These are phyloP conservation scores for Lindbergichthys nudifrons DNA, from an alignment of 2,797 vertebrate species.

Conservation along the genomic window DNA sequence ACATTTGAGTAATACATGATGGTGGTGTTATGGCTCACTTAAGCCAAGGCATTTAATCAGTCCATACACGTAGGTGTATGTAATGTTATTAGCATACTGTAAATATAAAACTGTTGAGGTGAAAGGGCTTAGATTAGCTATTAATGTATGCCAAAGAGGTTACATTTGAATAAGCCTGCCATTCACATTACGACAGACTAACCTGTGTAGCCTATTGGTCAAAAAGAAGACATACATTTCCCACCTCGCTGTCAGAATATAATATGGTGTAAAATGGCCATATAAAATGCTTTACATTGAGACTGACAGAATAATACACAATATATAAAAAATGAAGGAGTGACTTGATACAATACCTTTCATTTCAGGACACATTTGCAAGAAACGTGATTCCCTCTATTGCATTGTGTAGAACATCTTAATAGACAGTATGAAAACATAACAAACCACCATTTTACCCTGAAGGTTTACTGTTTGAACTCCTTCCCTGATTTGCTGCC, in stretches of 20 bases:
- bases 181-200: not conserved
- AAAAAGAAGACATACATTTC: not conserved
- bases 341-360: not conserved
- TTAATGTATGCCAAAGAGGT: not conserved
- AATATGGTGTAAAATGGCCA: not conserved
- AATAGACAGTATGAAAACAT: not conserved
- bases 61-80: not conserved
- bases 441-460: not conserved
- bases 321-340: not conserved
- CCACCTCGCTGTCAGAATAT: not conserved
- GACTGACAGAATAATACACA: not conserved
- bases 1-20: not conserved
- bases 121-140: not conserved
- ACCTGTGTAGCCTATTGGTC: not conserved
- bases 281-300: not conserved
- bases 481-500: slow-evolving; percentile 18
- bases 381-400: not conserved
- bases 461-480: not conserved
- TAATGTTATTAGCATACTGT: not conserved
- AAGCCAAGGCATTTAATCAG: not conserved
- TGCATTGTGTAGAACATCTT: not conserved
- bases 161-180: not conserved
- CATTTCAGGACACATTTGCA: not conserved
- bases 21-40: not conserved
- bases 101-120: not conserved